These are phyloP conservation scores for Pseudobourletiella spinata DNA, from an alignment of 1,140 invertebrate species.

Conservation along the genomic window DNA sequence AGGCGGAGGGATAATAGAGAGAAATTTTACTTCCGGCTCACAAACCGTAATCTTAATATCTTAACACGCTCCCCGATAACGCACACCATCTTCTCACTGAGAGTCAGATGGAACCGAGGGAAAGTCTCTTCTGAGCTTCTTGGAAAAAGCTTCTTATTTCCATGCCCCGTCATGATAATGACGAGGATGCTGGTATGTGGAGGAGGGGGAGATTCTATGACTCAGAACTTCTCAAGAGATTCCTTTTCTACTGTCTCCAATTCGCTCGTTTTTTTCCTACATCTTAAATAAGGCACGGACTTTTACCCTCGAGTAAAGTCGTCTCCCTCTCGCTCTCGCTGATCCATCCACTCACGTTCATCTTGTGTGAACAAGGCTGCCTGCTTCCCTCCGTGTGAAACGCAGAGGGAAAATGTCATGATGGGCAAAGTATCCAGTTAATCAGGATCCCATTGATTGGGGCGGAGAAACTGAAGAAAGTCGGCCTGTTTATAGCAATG, in stretches of 20 bases:
- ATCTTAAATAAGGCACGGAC: background rate
- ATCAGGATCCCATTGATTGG: too few species aligned
- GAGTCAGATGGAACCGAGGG: background rate
- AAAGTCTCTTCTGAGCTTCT: background rate
- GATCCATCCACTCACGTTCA: background rate
- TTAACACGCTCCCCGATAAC: background rate
- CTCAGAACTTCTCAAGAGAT: background rate
- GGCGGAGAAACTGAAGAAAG: too few species aligned
- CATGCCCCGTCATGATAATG: background rate
- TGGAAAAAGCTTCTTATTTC: background rate
- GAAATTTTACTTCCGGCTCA: background rate
- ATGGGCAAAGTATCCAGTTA: slow-evolving; percentile 9
- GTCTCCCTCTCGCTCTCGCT: background rate
- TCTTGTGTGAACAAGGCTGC: background rate
- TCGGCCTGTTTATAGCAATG: too few species aligned
- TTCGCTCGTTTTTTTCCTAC: background rate
- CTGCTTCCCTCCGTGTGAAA: background rate
- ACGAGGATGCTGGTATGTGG: background rate
- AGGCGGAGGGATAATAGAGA: too few species aligned
- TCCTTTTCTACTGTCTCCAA: background rate
- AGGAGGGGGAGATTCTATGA: background rate
- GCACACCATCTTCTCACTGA: too few species aligned
- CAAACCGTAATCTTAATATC: background rate
- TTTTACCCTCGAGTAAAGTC: background rate
- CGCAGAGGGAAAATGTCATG: slow-evolving; percentile 6